Percentiles rank a stretch among this genome's conserved stretches.
These are phyloP conservation scores for Pomacea maculata DNA, from an alignment of 1,140 invertebrate genomes.

Conservation along the genomic window DNA sequence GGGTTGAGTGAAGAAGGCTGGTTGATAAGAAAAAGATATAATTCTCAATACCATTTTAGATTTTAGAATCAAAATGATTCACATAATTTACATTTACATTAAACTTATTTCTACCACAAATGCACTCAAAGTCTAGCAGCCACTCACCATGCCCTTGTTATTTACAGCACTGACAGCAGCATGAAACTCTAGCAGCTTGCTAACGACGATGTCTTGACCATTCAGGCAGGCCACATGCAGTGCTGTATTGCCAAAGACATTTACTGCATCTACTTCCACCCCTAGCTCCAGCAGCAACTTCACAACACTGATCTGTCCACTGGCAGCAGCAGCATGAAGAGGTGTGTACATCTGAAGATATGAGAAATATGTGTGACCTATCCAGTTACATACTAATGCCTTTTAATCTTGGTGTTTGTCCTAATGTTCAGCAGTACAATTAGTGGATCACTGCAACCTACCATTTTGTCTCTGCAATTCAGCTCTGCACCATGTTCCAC, in stretches of 20 bases:
- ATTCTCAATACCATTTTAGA: too few species aligned
- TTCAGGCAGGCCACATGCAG: constrained; percentile 75
- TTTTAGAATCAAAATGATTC: too few species aligned
- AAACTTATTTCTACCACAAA: constrained; percentile 2
- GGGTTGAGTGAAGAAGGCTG: too few species aligned
- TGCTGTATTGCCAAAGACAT: constrained; percentile 72
- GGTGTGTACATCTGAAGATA: constrained; percentile 67
- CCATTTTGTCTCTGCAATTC: constrained; percentile 71
- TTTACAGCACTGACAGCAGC: constrained; percentile 67
- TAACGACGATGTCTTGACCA: constrained; percentile 69
- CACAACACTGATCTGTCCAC: constrained; percentile 67
- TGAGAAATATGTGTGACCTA: constrained; percentile 5
- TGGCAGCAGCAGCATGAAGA: constrained; percentile 64
- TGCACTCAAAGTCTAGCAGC: background rate
- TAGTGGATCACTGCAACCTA: constrained; percentile 25
- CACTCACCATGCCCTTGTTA: constrained; percentile 65
- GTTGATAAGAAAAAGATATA: too few species aligned
- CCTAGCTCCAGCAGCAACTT: constrained; percentile 69
- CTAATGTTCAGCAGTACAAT: background rate
- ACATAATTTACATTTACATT: background rate
- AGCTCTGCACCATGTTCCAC: constrained; percentile 70
- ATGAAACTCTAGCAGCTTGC: constrained; percentile 67
- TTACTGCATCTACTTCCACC: constrained; percentile 71
- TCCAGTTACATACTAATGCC: background rate
- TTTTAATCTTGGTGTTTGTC: background rate